Conservation (phyloP, 2,797 vertebrate genomes). For the Cottoperca gobio region DNA sequence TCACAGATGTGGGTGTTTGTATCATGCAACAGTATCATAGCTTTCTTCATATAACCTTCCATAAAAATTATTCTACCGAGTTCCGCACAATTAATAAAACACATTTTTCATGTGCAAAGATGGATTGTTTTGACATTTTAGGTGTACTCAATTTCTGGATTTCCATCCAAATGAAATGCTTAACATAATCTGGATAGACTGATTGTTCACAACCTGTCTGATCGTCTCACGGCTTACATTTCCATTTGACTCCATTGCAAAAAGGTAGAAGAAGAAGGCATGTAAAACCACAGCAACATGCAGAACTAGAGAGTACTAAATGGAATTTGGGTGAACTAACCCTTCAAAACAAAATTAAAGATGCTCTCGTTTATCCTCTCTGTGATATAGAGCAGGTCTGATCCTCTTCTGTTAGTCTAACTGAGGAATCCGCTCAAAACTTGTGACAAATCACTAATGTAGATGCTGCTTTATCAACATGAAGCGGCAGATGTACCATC, state of each 20-base stretch:
- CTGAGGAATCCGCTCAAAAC: slow-evolving; percentile 39
- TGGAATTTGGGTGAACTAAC: background rate
- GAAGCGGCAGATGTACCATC: slow-evolving; percentile 30
- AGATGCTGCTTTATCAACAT: slow-evolving; percentile 42
- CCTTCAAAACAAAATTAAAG: slow-evolving; percentile 1
- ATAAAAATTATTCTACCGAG: too few relatives aligned
- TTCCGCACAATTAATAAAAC: background rate
- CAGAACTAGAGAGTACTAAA: background rate
- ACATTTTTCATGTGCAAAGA: too few relatives aligned
- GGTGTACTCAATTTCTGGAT: too few relatives aligned
- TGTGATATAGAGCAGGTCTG: slow-evolving; percentile 13
- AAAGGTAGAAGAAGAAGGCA: background rate
- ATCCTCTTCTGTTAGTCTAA: slow-evolving; percentile 37
- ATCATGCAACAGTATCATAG: background rate
- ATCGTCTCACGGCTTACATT: background rate
- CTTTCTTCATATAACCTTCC: background rate
- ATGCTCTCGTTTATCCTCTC: background rate
- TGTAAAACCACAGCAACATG: background rate
- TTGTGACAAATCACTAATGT: slow-evolving; percentile 25
- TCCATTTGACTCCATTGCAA: background rate
- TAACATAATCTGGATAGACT: background rate
- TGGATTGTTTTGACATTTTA: too few relatives aligned
- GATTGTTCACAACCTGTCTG: background rate
- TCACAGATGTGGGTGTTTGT: background rate
- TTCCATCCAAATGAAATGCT: too few relatives aligned